phyloP scores from a whole-genome alignment of 2,888 invertebrate genomes.

The Drosophila vallismaia region DNA sequence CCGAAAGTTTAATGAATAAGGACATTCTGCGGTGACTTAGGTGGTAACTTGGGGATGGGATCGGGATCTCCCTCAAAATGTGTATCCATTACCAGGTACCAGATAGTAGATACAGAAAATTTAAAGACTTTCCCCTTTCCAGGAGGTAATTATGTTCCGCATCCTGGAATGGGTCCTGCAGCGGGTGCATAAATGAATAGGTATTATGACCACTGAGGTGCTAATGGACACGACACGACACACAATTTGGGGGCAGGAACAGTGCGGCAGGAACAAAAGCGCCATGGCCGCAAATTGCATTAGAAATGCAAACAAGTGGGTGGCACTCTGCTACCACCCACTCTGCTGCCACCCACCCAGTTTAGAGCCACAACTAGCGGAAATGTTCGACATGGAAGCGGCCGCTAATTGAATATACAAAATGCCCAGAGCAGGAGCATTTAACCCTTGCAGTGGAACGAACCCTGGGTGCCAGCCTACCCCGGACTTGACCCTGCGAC shows the following conservation, averaged over 20 bases:
- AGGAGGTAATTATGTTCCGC: neutral
- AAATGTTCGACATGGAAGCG: slow-evolving; percentile 49
- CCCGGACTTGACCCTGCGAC: slow-evolving; percentile 39
- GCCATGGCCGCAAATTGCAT: slow-evolving; percentile 76
- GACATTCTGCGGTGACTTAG: slow-evolving; percentile 48
- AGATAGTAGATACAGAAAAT: slow-evolving; percentile 9
- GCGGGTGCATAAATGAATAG: slow-evolving; percentile 74
- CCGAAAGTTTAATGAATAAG: slow-evolving; percentile 41
- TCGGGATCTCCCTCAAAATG: neutral
- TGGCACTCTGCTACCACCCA: slow-evolving; percentile 10
- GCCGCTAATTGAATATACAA: slow-evolving; percentile 71
- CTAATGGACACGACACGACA: slow-evolving; percentile 80
- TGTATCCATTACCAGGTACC: slow-evolving; percentile 18
- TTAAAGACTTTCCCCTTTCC: slow-evolving; percentile 6
- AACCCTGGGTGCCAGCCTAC: slow-evolving; percentile 70
- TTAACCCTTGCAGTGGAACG: slow-evolving; percentile 9
- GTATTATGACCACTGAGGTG: slow-evolving; percentile 78
- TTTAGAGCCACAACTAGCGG: slow-evolving; percentile 37
- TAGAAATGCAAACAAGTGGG: slow-evolving; percentile 76
- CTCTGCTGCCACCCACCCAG: slow-evolving; percentile 10
- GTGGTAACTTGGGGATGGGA: neutral
- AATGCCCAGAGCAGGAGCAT: slow-evolving; percentile 49
- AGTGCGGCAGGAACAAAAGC: slow-evolving; percentile 60
- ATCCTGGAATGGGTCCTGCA: slow-evolving; percentile 1
- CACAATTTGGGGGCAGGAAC: slow-evolving; percentile 45